Conservation (phyloP, 1,140 invertebrate species). For the Ceratoteleas bidentatus region DNA sequence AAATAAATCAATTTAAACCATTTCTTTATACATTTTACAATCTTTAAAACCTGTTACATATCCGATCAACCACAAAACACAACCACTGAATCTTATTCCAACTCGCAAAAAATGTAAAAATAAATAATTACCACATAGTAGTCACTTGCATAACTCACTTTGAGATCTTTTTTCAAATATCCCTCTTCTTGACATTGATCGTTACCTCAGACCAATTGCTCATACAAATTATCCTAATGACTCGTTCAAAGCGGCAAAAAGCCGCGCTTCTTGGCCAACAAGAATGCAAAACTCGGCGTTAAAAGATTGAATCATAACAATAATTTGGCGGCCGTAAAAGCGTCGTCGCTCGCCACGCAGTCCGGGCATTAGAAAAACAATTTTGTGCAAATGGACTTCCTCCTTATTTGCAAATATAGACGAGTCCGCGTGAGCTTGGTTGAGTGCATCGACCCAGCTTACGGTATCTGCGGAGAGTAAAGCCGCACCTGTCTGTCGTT, state of each 20-base stretch:
- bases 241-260: not conserved
- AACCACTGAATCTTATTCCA: too few relatives aligned
- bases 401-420: slow-evolving; percentile 64
- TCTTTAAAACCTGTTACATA: too few relatives aligned
- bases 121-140: not conserved
- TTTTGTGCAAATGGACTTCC: slow-evolving; percentile 46
- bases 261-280: not conserved
- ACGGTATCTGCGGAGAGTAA: slow-evolving; percentile 71
- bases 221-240: slow-evolving; percentile 4
- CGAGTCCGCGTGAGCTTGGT: slow-evolving; percentile 58
- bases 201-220: not conserved
- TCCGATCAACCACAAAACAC: too few relatives aligned
- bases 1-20: too few relatives aligned
- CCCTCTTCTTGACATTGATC: not conserved
- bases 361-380: slow-evolving; percentile 32
- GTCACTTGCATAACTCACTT: too few relatives aligned
- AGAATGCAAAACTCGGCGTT: not conserved
- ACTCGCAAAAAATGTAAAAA: not conserved
- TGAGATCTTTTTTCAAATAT: too few relatives aligned
- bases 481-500: slow-evolving; percentile 73
- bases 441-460: slow-evolving; percentile 76
- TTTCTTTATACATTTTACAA: too few relatives aligned
- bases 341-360: not conserved
- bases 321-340: slow-evolving; percentile 14
- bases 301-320: slow-evolving; percentile 9